Conservation (phyloP, 2,113 vertebrate species). For the Amblyopsis rosae region DNA sequence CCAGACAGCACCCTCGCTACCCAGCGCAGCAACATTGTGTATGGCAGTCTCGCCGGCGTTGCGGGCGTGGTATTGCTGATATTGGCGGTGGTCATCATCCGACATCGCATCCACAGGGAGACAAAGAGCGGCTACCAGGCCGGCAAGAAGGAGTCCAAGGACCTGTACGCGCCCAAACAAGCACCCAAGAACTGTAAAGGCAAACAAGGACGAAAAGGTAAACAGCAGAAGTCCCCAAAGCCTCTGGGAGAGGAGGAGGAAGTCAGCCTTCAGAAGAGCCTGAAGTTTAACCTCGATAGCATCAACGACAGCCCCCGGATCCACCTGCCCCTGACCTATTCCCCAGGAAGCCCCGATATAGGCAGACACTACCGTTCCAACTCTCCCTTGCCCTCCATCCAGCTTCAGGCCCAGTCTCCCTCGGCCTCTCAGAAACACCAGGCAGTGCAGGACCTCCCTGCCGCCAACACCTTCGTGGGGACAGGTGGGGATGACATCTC, state of each 20-base stretch:
- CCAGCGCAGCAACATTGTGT: conserved; percentile 94
- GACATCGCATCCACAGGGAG: conserved; percentile 92
- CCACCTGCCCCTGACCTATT: conserved; percentile 96
- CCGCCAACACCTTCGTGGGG: conserved; percentile 97
- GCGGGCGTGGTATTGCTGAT: conserved; percentile 93
- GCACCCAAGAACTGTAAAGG: conserved; percentile 87
- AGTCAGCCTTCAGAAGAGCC: conserved; percentile 91
- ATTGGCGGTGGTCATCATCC: conserved; percentile 87
- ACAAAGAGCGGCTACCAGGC: conserved; percentile 98
- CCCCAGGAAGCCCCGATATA: conserved; percentile 93
- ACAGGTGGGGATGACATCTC: conserved; percentile 97
- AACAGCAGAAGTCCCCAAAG: conserved; percentile 88
- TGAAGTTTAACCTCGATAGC: conserved; percentile 95
- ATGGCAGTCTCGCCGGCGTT: conserved; percentile 93
- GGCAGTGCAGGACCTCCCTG: conserved; percentile 96
- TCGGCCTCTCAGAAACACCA: conserved; percentile 98
- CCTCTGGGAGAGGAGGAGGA: conserved; percentile 87
- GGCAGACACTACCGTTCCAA: conserved; percentile 98
- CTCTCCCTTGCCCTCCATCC: conserved; percentile 96
- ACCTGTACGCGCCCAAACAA: conserved; percentile 95
- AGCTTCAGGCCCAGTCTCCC: conserved; percentile 96
- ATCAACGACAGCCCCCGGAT: conserved; percentile 96
- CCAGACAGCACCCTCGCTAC: conserved; percentile 91
- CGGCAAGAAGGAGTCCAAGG: conserved; percentile 98
- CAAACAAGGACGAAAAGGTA: conserved; percentile 92